Evolutionary conservation across 2,888 invertebrate genomes (phyloP).

Genomic region (Metopia argyrocephala): DNA sequence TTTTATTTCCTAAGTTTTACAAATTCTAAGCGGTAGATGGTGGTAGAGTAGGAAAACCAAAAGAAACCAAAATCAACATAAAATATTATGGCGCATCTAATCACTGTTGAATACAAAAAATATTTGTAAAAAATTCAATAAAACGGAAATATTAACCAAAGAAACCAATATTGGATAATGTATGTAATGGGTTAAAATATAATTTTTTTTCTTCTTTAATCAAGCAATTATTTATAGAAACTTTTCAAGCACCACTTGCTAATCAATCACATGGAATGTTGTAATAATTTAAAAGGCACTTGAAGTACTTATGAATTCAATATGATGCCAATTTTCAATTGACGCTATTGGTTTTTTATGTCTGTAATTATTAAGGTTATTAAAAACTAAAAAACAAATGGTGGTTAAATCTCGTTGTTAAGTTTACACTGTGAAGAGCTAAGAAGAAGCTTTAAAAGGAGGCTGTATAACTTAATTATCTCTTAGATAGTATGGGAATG

Average conservation of each 20-base stretch:
- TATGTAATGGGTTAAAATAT: neutral
- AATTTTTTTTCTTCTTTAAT: neutral
- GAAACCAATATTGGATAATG: neutral
- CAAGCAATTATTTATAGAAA: neutral
- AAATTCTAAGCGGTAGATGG: neutral
- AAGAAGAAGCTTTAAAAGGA: too few species aligned
- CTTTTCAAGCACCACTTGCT: constrained; percentile 8
- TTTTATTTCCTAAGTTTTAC: neutral
- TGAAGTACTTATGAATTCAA: too few species aligned
- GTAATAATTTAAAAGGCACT: constrained; percentile 12
- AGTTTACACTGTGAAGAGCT: too few species aligned
- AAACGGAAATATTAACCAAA: constrained; percentile 21
- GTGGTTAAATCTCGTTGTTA: too few species aligned
- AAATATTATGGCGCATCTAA: neutral
- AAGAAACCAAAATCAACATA: too few species aligned
- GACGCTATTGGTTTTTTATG: too few species aligned
- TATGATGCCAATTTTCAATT: neutral
- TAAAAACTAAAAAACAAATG: too few species aligned
- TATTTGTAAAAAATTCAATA: neutral
- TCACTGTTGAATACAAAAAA: neutral
- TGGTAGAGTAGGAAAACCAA: too few species aligned
- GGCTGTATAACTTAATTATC: too few species aligned
- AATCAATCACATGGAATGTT: constrained; percentile 2
- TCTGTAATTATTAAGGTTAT: too few species aligned
- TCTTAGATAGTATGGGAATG: too few species aligned